These are phyloP conservation scores for Ennomos erosarius DNA, from an alignment of 2,888 invertebrate genomes.

Conservation along the genomic window DNA sequence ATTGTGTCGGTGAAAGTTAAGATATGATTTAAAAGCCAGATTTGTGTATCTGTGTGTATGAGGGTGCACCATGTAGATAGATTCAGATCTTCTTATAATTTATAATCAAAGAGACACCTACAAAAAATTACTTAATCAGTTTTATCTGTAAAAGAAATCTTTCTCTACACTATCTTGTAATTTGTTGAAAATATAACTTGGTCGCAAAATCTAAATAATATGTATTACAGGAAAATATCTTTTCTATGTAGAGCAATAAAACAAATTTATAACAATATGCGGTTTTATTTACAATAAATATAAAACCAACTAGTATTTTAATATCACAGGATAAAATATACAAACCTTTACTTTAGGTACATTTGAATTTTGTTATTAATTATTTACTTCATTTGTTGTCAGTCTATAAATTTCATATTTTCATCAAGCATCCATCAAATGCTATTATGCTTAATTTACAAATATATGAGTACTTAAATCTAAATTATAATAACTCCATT, in stretches of 20 bases:
- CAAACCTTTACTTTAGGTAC: conserved; percentile 27
- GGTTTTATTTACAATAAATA: conserved; percentile 18
- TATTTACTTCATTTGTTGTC: conserved; percentile 39
- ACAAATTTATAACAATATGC: conserved; percentile 4
- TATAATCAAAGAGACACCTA: too few species aligned
- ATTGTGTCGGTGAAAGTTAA: too few species aligned
- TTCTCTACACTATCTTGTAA: too few species aligned
- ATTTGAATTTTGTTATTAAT: conserved; percentile 36
- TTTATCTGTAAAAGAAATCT: too few species aligned
- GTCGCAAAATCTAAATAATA: too few species aligned
- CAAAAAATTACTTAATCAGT: too few species aligned
- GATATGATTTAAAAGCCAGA: too few species aligned
- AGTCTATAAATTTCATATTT: conserved; percentile 43
- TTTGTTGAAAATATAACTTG: too few species aligned
- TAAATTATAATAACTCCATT: background rate
- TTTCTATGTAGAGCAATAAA: conserved; percentile 5
- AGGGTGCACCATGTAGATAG: too few species aligned
- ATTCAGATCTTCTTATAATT: too few species aligned
- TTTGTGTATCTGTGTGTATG: too few species aligned
- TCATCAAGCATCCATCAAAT: conserved; percentile 13
- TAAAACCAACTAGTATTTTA: conserved; percentile 46
- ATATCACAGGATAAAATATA: conserved; percentile 53
- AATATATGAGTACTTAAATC: conserved; percentile 8
- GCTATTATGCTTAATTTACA: conserved; percentile 13
- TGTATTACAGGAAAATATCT: too few species aligned